Evolutionary conservation across 1,140 invertebrate species (phyloP).

Genomic region (Ganaspis sp.): DNA sequence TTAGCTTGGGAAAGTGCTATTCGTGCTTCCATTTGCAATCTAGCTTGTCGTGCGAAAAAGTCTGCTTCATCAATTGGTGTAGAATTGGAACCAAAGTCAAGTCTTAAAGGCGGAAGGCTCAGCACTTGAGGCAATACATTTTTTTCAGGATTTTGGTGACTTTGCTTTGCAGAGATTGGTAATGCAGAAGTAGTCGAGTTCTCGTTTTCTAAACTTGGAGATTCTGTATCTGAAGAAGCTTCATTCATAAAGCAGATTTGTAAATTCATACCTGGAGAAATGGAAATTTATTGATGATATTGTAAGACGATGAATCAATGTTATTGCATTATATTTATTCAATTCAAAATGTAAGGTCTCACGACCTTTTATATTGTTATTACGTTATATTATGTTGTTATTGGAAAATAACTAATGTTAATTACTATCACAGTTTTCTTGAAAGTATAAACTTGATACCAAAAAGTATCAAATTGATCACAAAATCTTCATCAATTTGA

Average conservation of each 20-base stretch:
- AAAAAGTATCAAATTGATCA: too few relatives aligned
- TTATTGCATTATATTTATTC: too few relatives aligned
- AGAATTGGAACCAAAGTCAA: constrained; percentile 63
- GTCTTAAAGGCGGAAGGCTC: constrained; percentile 68
- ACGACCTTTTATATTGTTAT: too few relatives aligned
- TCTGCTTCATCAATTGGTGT: constrained; percentile 79
- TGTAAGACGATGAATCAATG: too few relatives aligned
- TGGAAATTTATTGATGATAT: too few relatives aligned
- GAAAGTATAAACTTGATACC: too few relatives aligned
- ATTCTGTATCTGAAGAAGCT: constrained; percentile 88
- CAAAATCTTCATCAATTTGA: too few relatives aligned
- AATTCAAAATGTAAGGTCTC: too few relatives aligned
- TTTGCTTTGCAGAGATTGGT: constrained; percentile 46
- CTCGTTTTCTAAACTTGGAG: constrained; percentile 83
- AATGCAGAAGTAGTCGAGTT: constrained; percentile 26
- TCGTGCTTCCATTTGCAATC: constrained; percentile 91
- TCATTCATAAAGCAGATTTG: constrained; percentile 98
- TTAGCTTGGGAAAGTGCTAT: constrained; percentile 93
- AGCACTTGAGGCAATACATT: constrained; percentile 63
- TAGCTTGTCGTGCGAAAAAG: constrained; percentile 88
- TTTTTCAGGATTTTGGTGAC: constrained; percentile 55
- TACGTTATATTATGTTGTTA: too few relatives aligned
- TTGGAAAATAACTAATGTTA: too few relatives aligned
- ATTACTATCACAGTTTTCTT: too few relatives aligned
- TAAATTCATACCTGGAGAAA: constrained; percentile 90